phyloP scores from a whole-genome alignment of 2,113 vertebrate species.

The Electrona antarctica region DNA sequence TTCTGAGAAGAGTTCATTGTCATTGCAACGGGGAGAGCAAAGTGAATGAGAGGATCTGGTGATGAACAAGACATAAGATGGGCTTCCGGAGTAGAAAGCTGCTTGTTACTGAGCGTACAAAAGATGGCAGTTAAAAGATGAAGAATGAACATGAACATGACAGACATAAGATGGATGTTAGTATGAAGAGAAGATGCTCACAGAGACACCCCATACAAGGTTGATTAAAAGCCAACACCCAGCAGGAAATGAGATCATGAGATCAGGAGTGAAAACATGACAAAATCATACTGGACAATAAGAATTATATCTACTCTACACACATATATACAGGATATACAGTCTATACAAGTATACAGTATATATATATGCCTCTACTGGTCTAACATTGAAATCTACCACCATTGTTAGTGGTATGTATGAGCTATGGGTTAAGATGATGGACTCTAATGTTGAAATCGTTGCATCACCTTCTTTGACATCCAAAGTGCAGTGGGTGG shows the following conservation, averaged over 20 bases:
- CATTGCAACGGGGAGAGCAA: constrained; percentile 73
- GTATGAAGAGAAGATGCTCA: constrained; percentile 60
- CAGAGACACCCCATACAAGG: constrained; percentile 56
- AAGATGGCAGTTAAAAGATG: constrained; percentile 71
- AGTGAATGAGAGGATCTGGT: constrained; percentile 66
- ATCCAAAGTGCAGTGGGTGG: constrained; percentile 77
- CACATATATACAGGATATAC: too few relatives aligned
- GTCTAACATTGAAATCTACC: constrained; percentile 64
- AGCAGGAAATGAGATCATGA: constrained; percentile 61
- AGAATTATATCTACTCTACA: not conserved
- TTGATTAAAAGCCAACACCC: constrained; percentile 65
- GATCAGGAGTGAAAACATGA: constrained; percentile 51
- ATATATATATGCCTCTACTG: constrained; percentile 53
- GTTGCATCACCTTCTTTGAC: constrained; percentile 83
- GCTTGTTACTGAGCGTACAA: constrained; percentile 61
- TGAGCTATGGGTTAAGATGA: constrained; percentile 76
- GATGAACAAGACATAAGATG: constrained; percentile 71
- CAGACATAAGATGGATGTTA: constrained; percentile 72
- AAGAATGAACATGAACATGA: constrained; percentile 66
- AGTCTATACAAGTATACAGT: constrained; percentile 15
- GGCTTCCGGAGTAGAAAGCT: constrained; percentile 64
- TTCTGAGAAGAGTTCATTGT: constrained; percentile 67
- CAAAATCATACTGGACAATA: constrained; percentile 53
- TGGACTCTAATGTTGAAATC: constrained; percentile 74
- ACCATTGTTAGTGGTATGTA: constrained; percentile 76